Conservation (phyloP, 2,888 invertebrate species). For the Agonopterix arenella region DNA sequence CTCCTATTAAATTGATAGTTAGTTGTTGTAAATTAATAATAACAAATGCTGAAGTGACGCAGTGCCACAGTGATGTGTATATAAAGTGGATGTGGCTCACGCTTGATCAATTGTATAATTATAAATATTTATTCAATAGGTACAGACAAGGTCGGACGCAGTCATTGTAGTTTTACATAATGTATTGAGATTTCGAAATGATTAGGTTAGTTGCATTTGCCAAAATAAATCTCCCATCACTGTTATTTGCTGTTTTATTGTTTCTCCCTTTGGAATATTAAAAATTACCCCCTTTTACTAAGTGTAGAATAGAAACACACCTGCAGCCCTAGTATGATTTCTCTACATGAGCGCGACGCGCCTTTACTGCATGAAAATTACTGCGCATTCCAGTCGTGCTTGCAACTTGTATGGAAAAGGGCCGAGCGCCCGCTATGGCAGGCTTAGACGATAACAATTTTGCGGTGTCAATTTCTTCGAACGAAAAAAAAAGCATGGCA, state of each 20-base stretch:
- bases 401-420: too few relatives aligned
- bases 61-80: slow-evolving; percentile 38
- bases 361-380: too few relatives aligned
- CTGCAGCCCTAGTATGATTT: too few relatives aligned
- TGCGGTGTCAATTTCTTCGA: too few relatives aligned
- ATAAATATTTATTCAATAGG: slow-evolving; percentile 55
- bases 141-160: slow-evolving; percentile 28
- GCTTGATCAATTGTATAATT: slow-evolving; percentile 21
- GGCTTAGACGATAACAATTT: too few relatives aligned
- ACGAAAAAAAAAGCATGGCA: too few relatives aligned
- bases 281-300: background rate
- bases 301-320: too few relatives aligned
- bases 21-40: slow-evolving; percentile 36
- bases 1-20: slow-evolving; percentile 49
- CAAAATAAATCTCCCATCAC: slow-evolving; percentile 75
- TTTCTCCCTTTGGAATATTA: background rate
- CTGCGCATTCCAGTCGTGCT: too few relatives aligned
- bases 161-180: slow-evolving; percentile 58
- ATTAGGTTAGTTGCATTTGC: slow-evolving; percentile 73
- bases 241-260: slow-evolving; percentile 39
- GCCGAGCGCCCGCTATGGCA: too few relatives aligned
- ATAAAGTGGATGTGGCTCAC: slow-evolving; percentile 35
- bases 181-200: slow-evolving; percentile 62
- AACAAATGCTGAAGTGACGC: slow-evolving; percentile 6
- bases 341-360: too few relatives aligned